Conservation (phyloP, 2,797 vertebrate genomes). For the Rhincodon typus region DNA sequence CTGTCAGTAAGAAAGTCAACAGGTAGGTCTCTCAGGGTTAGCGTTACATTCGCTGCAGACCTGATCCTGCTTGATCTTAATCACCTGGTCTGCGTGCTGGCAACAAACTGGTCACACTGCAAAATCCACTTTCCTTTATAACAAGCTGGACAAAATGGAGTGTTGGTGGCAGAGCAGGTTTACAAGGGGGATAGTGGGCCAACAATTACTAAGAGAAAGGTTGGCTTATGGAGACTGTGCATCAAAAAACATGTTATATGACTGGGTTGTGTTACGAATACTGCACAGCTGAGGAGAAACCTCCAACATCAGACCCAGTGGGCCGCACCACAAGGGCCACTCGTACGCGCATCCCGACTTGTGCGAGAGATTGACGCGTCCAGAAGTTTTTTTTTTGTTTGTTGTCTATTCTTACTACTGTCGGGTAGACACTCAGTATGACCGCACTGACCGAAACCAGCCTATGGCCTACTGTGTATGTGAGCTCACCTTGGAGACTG, state of each 20-base stretch:
- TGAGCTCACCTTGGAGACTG: slow-evolving; percentile 85
- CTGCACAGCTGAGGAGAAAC: neutral
- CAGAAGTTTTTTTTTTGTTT: neutral
- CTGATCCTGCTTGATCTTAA: neutral
- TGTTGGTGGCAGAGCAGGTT: neutral
- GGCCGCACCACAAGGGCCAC: neutral
- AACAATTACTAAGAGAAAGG: no score
- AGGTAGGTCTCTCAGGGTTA: neutral
- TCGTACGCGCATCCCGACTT: neutral
- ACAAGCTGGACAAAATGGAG: neutral
- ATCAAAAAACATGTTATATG: neutral
- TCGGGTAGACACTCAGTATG: neutral
- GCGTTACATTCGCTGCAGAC: neutral
- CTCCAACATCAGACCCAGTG: neutral
- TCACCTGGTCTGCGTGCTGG: neutral
- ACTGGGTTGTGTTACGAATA: neutral
- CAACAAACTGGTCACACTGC: neutral
- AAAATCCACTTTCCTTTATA: neutral
- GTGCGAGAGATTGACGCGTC: neutral
- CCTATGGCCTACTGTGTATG: neutral
- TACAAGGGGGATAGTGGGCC: neutral
- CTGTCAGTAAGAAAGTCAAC: neutral
- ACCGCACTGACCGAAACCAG: slow-evolving; percentile 5
- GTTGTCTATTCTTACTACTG: neutral
- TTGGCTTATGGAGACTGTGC: neutral